Conservation (phyloP, 1,140 invertebrate genomes). For the Platorchestia sp. region DNA sequence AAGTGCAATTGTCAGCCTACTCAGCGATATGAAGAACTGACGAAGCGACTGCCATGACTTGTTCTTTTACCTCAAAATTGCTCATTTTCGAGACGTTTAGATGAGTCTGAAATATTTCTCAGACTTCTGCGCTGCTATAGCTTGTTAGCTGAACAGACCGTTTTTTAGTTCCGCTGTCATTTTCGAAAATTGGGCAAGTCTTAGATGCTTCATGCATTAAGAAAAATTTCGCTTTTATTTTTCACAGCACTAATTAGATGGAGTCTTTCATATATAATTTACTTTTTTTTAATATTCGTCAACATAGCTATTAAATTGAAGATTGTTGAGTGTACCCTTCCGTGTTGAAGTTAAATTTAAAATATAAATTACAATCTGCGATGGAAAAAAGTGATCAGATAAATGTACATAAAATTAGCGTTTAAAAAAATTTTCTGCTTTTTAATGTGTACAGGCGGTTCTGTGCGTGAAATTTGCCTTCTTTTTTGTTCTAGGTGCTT, state of each 20-base stretch:
- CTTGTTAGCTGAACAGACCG: neutral
- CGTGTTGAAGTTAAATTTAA: neutral
- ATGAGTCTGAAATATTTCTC: neutral
- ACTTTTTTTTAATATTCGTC: neutral
- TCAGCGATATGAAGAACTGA: neutral
- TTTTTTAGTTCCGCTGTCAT: neutral
- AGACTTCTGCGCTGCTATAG: neutral
- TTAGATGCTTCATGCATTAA: neutral
- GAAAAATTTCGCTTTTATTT: neutral
- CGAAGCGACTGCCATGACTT: neutral
- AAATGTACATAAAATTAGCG: neutral
- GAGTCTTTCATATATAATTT: neutral
- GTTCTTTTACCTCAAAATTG: neutral
- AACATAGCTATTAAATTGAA: neutral
- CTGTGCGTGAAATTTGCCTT: neutral
- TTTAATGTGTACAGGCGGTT: neutral
- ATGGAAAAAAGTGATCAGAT: neutral
- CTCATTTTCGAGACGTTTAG: neutral
- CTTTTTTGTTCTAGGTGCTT: slow-evolving; percentile 30
- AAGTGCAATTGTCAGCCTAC: neutral
- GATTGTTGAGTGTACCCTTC: no score
- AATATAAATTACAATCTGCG: neutral
- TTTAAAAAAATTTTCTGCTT: neutral
- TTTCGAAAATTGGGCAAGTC: neutral
- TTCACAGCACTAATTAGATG: no score